phyloP scores from a whole-genome alignment of 2,797 vertebrate species.

The Lagodon rhomboides region DNA sequence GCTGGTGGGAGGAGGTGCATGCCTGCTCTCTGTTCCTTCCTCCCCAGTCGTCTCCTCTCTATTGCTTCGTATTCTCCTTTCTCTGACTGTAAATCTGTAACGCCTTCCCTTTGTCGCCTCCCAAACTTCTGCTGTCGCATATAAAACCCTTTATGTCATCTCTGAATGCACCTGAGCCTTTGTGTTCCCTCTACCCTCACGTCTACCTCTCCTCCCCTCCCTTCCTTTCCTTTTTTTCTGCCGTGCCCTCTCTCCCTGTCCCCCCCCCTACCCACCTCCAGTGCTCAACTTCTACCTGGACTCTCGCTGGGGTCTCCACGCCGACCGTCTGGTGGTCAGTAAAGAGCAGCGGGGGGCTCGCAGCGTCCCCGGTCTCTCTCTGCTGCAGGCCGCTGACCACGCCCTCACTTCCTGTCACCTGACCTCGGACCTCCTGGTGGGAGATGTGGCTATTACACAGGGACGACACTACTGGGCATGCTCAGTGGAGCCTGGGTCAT shows the following conservation, averaged over 20 bases:
- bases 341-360: constrained; percentile 96
- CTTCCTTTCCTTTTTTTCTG: constrained; percentile 7
- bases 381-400: constrained; percentile 94
- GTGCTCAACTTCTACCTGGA: constrained; percentile 97
- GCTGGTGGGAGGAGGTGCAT: constrained; percentile 73
- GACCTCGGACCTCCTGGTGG: constrained; percentile 94
- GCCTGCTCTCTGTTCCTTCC: constrained; percentile 49
- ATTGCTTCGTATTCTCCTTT: constrained; percentile 47
- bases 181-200: constrained; percentile 37
- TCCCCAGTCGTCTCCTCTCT: constrained; percentile 44
- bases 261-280: constrained; percentile 60
- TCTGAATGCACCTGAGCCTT: constrained; percentile 44
- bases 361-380: constrained; percentile 93
- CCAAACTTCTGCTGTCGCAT: constrained; percentile 24
- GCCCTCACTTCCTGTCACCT: constrained; percentile 97
- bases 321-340: constrained; percentile 94
- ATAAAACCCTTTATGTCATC: constrained; percentile 13
- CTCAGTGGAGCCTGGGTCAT: constrained; percentile 95
- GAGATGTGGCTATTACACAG: constrained; percentile 95
- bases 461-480: constrained; percentile 98
- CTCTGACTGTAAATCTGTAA: constrained; percentile 59
- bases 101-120: constrained; percentile 39
- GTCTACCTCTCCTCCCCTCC: constrained; percentile 9
- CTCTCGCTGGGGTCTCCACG: constrained; percentile 94
- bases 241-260: constrained; percentile 14